Evolutionary conservation across 2,113 vertebrate genomes (phyloP).

Genomic region (Boulengeromyrus knoepffleri): DNA sequence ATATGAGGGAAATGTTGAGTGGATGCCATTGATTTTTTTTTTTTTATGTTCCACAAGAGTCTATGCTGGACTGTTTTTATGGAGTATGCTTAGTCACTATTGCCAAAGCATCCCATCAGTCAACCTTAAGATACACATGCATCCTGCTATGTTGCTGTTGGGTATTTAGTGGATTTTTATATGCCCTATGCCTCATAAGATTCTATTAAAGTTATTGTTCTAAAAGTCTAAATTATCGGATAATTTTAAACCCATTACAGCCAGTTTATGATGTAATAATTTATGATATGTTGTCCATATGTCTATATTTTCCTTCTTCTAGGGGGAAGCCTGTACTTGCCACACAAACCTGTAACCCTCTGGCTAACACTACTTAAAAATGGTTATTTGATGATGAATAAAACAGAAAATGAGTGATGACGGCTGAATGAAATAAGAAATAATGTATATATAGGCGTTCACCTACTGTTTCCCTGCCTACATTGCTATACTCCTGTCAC

Average conservation of each 20-base stretch:
- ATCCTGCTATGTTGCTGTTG: slow-evolving; percentile 1
- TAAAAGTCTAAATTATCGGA: not conserved
- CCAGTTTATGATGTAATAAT: not conserved
- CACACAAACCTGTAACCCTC: not conserved
- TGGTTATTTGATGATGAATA: slow-evolving; percentile 6
- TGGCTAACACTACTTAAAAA: slow-evolving; percentile 8
- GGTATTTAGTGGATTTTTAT: slow-evolving; percentile 11
- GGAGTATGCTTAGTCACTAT: not conserved
- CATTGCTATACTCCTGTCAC: not conserved
- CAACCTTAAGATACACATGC: not conserved
- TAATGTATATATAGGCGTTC: not conserved
- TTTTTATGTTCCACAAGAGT: not conserved
- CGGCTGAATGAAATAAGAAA: not conserved
- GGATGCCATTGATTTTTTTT: not conserved
- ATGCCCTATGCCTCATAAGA: not conserved
- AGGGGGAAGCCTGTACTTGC: not conserved
- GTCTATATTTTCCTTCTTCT: not conserved
- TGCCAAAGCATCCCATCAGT: slow-evolving; percentile 9
- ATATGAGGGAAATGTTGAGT: not conserved
- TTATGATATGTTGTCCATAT: not conserved
- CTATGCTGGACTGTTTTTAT: not conserved
- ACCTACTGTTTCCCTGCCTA: not conserved
- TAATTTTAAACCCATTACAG: not conserved
- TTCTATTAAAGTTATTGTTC: not conserved
- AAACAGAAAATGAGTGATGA: not conserved